Percentiles rank a stretch among this genome's conserved stretches.
Conservation (phyloP, 2,113 vertebrate species). For the Grammomys dolichurus region DNA sequence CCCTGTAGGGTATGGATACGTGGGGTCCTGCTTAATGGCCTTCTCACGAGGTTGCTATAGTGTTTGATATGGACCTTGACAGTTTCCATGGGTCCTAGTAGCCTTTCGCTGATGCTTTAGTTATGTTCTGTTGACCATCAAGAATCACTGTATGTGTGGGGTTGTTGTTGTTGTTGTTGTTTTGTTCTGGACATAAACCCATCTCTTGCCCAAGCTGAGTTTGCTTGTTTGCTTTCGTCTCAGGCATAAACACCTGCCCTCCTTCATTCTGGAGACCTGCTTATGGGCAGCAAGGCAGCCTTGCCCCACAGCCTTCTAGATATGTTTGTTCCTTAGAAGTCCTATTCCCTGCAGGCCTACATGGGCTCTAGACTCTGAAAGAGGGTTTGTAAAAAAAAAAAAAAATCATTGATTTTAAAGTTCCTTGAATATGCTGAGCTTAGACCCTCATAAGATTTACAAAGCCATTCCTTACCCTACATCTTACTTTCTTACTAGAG, state of each 20-base stretch:
- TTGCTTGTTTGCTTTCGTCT: not conserved
- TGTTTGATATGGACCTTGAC: not conserved
- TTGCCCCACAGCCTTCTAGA: not conserved
- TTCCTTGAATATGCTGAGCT: not conserved
- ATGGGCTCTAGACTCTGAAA: not conserved
- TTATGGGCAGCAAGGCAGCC: not conserved
- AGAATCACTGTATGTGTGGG: not conserved
- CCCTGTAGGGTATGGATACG: no score
- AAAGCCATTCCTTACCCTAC: not conserved
- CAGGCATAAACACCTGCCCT: not conserved
- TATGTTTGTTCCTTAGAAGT: not conserved
- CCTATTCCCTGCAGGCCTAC: not conserved
- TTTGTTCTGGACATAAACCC: not conserved
- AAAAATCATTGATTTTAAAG: not conserved
- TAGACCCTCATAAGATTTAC: not conserved
- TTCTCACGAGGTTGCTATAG: not conserved
- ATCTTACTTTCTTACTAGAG: conserved; percentile 13
- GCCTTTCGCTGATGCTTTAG: not conserved
- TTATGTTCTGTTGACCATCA: not conserved
- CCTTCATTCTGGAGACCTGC: not conserved
- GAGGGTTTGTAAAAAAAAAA: not conserved
- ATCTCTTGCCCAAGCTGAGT: not conserved
- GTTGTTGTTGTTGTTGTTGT: not conserved
- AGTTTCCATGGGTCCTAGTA: not conserved
- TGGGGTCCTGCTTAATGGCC: not conserved